A percentile compares a stretch with the other conserved stretches of the same genome.
Conservation (phyloP, 2,888 invertebrate genomes). For the Brachypalpus laphriformis region DNA sequence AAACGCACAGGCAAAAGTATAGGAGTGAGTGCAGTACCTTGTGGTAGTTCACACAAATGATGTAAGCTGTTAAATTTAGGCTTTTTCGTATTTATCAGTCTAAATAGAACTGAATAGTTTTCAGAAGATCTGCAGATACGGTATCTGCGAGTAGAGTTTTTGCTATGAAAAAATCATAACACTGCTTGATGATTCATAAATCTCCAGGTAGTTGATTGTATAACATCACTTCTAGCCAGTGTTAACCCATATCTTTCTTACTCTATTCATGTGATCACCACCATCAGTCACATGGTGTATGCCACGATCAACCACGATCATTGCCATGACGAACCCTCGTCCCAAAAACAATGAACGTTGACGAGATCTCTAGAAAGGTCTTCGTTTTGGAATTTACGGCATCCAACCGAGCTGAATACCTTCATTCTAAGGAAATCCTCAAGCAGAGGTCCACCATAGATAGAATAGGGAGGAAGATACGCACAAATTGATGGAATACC, state of each 20-base stretch:
- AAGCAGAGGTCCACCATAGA: conserved; percentile 43
- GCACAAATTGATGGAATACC: conserved; percentile 74
- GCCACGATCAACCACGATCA: conserved; percentile 35
- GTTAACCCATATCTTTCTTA: background rate
- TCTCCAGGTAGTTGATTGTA: background rate
- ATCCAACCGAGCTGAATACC: conserved; percentile 55
- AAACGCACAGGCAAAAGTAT: background rate
- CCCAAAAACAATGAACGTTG: conserved; percentile 33
- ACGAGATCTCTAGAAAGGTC: conserved; percentile 29
- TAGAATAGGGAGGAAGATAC: conserved; percentile 45
- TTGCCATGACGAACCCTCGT: conserved; percentile 48
- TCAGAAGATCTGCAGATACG: background rate
- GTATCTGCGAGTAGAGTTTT: no score
- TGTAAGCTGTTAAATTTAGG: background rate
- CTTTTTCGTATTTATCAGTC: no score
- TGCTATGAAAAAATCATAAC: background rate
- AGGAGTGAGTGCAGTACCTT: background rate
- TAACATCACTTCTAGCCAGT: conserved; percentile 8
- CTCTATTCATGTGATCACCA: conserved; percentile 1
- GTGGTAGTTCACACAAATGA: background rate
- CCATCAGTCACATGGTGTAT: conserved; percentile 34
- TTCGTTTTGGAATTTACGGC: conserved; percentile 55
- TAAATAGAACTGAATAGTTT: no score
- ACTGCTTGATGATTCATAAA: background rate
- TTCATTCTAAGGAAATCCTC: conserved; percentile 52